A percentile compares a stretch with the other conserved stretches of the same genome.
phyloP scores from a whole-genome alignment of 2,888 invertebrate species.

The Lamellibrachia columna region DNA sequence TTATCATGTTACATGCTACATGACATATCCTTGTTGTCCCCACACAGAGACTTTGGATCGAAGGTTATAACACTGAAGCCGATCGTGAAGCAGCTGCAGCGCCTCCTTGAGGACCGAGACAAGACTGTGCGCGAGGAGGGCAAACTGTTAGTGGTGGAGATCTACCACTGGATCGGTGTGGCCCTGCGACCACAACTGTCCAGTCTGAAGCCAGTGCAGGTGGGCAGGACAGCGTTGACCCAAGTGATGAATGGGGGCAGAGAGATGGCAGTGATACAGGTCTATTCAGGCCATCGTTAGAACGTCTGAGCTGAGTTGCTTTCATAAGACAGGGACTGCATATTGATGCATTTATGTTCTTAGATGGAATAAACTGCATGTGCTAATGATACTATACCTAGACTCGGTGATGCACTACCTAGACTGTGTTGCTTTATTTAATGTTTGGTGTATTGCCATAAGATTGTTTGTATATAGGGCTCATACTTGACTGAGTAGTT shows the following conservation, averaged over 20 bases:
- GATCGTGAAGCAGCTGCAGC: constrained; percentile 85
- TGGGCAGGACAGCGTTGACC: constrained; percentile 45
- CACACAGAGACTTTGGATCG: constrained; percentile 82
- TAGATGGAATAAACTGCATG: neutral
- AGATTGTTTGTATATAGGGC: too few relatives aligned
- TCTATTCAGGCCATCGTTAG: neutral
- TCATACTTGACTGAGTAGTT: too few relatives aligned
- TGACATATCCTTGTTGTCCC: neutral
- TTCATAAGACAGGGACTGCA: neutral
- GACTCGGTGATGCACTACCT: too few relatives aligned
- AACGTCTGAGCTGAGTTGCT: neutral
- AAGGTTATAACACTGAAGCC: constrained; percentile 87
- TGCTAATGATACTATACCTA: too few relatives aligned
- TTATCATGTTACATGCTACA: neutral
- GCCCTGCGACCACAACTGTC: constrained; percentile 87
- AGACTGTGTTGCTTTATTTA: too few relatives aligned
- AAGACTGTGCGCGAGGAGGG: constrained; percentile 90
- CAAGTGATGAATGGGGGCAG: neutral
- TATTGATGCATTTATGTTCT: neutral
- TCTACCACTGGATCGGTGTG: constrained; percentile 82
- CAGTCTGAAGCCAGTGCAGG: constrained; percentile 86
- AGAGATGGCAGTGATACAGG: neutral
- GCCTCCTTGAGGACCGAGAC: constrained; percentile 88
- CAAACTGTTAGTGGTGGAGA: constrained; percentile 88
- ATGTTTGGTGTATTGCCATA: too few relatives aligned